phyloP scores from a whole-genome alignment of 1,140 invertebrate genomes.

The Cephus cinctus region DNA sequence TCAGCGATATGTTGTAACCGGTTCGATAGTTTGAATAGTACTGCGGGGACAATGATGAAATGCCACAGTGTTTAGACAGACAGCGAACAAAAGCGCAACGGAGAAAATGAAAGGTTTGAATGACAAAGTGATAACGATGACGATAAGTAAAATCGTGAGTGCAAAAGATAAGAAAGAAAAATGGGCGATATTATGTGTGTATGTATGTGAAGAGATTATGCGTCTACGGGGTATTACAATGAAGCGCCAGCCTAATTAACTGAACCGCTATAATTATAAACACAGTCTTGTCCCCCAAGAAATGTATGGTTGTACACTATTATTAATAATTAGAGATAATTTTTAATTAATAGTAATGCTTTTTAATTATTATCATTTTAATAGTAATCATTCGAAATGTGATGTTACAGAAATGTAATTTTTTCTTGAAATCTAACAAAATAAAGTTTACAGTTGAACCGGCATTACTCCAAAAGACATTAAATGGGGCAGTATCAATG shows the following conservation, averaged over 20 bases:
- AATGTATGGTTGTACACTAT: slow-evolving; percentile 56
- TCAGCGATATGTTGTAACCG: slow-evolving; percentile 39
- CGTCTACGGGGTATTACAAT: slow-evolving; percentile 5
- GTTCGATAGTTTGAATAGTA: slow-evolving; percentile 37
- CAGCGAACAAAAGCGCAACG: slow-evolving; percentile 10
- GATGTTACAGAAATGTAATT: slow-evolving; percentile 53
- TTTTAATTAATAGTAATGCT: slow-evolving; percentile 52
- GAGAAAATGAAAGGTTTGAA: slow-evolving; percentile 21
- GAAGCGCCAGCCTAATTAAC: slow-evolving; percentile 22
- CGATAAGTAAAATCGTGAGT: slow-evolving; percentile 33
- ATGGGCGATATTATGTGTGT: slow-evolving; percentile 2
- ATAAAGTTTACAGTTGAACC: slow-evolving; percentile 51
- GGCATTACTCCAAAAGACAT: slow-evolving; percentile 38
- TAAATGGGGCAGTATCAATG: slow-evolving; percentile 29
- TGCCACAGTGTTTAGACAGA: slow-evolving; percentile 6
- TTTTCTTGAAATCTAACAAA: slow-evolving; percentile 47
- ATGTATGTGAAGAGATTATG: slow-evolving; percentile 1
- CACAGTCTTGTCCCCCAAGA: slow-evolving; percentile 36
- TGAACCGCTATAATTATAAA: slow-evolving; percentile 38
- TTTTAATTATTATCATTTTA: slow-evolving; percentile 53
- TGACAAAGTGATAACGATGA: slow-evolving; percentile 20
- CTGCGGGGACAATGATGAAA: slow-evolving; percentile 16
- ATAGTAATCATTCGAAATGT: slow-evolving; percentile 55
- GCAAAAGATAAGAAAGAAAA: slow-evolving; percentile 16
- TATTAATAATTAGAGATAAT: slow-evolving; percentile 56